Percentiles rank a stretch among this genome's conserved stretches.
phyloP scores from a whole-genome alignment of 2,113 vertebrate genomes.

The Tetrax tetrax region DNA sequence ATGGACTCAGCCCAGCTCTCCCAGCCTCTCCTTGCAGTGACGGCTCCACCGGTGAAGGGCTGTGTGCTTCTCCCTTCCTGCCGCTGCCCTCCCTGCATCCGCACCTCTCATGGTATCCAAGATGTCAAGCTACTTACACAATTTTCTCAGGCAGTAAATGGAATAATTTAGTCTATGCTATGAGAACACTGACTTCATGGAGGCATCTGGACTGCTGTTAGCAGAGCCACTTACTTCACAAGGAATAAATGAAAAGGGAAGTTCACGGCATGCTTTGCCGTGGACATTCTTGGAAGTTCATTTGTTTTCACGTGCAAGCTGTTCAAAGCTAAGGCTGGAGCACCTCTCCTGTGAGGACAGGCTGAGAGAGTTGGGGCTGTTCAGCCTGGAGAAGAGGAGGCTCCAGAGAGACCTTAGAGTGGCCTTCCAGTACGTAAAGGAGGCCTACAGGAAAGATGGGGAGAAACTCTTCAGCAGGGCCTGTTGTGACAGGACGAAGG shows the following conservation, averaged over 20 bases:
- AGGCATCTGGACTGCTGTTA: not conserved
- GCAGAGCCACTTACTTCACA: not conserved
- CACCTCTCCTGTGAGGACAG: too few relatives aligned
- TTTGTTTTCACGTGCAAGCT: not conserved
- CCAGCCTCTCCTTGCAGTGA: not conserved
- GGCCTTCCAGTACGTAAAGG: too few relatives aligned
- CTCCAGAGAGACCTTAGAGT: too few relatives aligned
- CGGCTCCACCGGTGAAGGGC: accelerated
- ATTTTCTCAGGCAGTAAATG: not conserved
- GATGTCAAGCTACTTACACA: accelerated
- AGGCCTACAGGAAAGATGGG: too few relatives aligned
- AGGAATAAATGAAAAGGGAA: not conserved
- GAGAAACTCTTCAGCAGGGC: too few relatives aligned
- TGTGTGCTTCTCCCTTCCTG: not conserved
- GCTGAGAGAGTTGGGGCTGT: too few relatives aligned
- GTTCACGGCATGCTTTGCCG: not conserved
- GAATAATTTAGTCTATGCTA: not conserved
- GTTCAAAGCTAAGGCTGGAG: not conserved
- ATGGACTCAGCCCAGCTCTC: accelerated
- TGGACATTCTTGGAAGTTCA: not conserved
- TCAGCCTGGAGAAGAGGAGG: too few relatives aligned
- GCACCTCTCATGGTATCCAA: not conserved
- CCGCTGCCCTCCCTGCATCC: not conserved
- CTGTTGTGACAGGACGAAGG: too few relatives aligned
- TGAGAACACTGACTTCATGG: not conserved